Conservation (phyloP, 2,113 vertebrate species). For the Agelaius phoeniceus region DNA sequence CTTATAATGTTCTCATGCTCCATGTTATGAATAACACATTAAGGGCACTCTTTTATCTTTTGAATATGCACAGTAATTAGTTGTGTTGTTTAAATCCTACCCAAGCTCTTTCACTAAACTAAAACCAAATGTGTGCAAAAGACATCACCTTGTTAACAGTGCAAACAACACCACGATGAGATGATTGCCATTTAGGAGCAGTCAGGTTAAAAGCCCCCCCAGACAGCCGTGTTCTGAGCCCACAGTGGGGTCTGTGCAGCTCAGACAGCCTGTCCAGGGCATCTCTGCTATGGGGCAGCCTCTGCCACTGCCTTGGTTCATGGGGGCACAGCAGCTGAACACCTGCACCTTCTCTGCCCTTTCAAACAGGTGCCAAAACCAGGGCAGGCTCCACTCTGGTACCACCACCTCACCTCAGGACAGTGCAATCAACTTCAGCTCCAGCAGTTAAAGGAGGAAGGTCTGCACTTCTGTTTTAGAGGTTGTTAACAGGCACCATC, state of each 20-base stretch:
- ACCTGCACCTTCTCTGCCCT: neutral
- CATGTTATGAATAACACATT: slow-evolving; percentile 66
- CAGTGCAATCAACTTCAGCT: neutral
- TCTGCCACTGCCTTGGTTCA: neutral
- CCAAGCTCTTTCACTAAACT: neutral
- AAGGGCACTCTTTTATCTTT: slow-evolving; percentile 36
- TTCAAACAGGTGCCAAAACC: neutral
- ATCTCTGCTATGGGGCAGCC: neutral
- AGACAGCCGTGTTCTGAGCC: neutral
- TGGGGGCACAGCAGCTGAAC: neutral
- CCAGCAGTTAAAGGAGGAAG: neutral
- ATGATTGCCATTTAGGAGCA: neutral
- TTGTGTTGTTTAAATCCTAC: slow-evolving; percentile 21
- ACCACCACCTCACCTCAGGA: neutral
- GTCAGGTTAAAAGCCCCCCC: neutral
- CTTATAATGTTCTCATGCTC: slow-evolving; percentile 31
- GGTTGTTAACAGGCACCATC: neutral
- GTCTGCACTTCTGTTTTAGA: neutral
- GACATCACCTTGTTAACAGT: neutral
- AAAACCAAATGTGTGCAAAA: neutral
- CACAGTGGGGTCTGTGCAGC: neutral
- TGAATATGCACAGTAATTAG: slow-evolving; percentile 41
- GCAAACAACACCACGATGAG: neutral
- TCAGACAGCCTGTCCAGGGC: neutral
- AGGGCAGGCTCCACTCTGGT: neutral